A percentile compares a stretch with the other conserved stretches of the same genome.
phyloP scores from a whole-genome alignment of 2,113 vertebrate genomes.

The Oreochromis aureus region DNA sequence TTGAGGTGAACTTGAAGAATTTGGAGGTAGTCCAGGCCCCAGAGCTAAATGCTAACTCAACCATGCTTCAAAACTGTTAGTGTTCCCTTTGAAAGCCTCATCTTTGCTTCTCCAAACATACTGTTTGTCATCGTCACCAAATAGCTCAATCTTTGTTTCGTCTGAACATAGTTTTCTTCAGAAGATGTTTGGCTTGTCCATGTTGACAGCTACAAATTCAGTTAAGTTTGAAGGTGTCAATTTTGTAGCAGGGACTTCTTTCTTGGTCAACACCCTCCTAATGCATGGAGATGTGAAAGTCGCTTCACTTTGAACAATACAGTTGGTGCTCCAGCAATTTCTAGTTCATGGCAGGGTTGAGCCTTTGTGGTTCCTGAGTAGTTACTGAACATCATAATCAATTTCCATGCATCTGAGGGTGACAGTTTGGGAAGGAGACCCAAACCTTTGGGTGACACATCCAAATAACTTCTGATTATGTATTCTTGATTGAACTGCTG shows the following conservation, averaged over 20 bases:
- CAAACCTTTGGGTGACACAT: not conserved
- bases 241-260: not conserved
- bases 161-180: not conserved
- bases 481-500: not conserved
- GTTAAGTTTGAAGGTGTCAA: not conserved
- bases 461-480: not conserved
- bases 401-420: not conserved
- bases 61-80: not conserved
- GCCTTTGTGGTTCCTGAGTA: not conserved
- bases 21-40: not conserved
- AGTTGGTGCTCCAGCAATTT: not conserved
- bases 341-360: not conserved
- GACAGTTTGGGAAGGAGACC: not conserved
- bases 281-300: not conserved
- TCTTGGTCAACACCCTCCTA: not conserved
- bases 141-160: not conserved
- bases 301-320: not conserved
- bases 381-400: not conserved
- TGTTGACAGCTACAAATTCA: accelerated
- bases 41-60: not conserved
- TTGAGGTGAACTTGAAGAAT: not conserved
- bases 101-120: accelerated
- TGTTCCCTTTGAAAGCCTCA: not conserved
- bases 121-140: not conserved
- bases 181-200: not conserved